Evolutionary conservation across 2,888 invertebrate genomes (phyloP), one percentile per base, ranked within the genome.

Genomic region (Mayetiola destructor): DNA sequence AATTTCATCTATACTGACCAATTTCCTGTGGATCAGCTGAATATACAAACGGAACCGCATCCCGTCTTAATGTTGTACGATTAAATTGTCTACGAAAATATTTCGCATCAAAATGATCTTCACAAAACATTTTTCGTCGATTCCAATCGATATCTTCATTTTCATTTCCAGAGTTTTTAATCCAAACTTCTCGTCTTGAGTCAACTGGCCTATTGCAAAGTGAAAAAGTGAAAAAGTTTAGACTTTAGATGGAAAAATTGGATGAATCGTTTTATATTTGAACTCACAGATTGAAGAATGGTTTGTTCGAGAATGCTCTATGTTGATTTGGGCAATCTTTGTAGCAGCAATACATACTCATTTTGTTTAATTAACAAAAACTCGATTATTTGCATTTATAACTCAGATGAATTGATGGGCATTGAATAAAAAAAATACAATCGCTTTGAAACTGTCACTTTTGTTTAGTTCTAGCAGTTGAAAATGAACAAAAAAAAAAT

Each of bases 81-180:
- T 61, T 62, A 52, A 64, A 64, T 55, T 64, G 64, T 6, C 56
- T 40, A 1, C 60, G 60, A 23, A 65, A 59, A 55, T 63, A 63
- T 27, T 59, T 61, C 2, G 61, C 42, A n/a, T 61, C 59, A 56
- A 66, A 66, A 57, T 66, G 65, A 10, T 61, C 58, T 59, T 65
- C 64, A 58, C 66, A 66, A 35, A 66, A 63, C 18, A 59, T 61
- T 14, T 62, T 59, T 2, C 58, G 52, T 4, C 60, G 48, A 1
- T 58, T 62, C 2, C 42, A 32, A 9, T 56, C 55, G 2, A 64
- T 57, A 4, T 57, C 57, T 29, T 59, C 20, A 16, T 65, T 32
- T 21, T 61, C 61, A 55, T 66, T 66, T 14, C 66, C 66, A n/a
- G 65, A 65, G 57, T 66, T 65, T 21, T 58, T 57, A 21, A 65